Evolutionary conservation across 1,140 invertebrate genomes (phyloP), one percentile per base, ranked within the genome.

Genomic region (Eubasilissa regina): DNA sequence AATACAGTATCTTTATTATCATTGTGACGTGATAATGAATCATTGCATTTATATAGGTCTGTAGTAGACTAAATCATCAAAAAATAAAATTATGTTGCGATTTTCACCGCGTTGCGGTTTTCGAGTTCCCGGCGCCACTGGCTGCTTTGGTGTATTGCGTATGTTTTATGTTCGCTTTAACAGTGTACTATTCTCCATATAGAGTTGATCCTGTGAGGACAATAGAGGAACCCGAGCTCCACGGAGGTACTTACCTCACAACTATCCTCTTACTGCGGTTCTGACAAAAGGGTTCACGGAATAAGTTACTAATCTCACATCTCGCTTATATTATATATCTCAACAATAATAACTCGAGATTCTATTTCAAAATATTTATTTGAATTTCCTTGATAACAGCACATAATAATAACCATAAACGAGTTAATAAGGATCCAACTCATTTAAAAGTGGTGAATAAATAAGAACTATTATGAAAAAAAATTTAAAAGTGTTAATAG

Each of bases 91-190:
- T 35, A 35, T 35, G 25, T 35, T 35, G 25, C 25, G 1, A 35
- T 35, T 35, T 35, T 35, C 25, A 6, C 25, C 25, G 25, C 25
- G 25, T 6, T 35, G 25, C 25, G 25, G 25, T 35, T 35, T 35
- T 35, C 6, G 25, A 35, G 6, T 6, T 35, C 25, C 25, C 1
- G 25, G 25, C 48, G 11, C 11, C 48, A 51, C 48, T 0, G 48
- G 1, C 11, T n/a, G 53, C 17, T 8, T n/a, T 8, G 21, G 58
- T 76, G 21, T 76, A 8, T 25, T 64, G 74, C 74, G 58, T 76
- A 76, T 76, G 74, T 76, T 76, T 76, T 76, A 76, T 44, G 55
- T 48, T 64, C 56, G 44, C 45, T 25, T 62, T 76, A 76, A 76
- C 56, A 35, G 56, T 35, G 25, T 35, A 35, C 44, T 45, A 25